Evolutionary conservation across 1,140 invertebrate genomes (phyloP).

Genomic region (Archivesica marissinica): DNA sequence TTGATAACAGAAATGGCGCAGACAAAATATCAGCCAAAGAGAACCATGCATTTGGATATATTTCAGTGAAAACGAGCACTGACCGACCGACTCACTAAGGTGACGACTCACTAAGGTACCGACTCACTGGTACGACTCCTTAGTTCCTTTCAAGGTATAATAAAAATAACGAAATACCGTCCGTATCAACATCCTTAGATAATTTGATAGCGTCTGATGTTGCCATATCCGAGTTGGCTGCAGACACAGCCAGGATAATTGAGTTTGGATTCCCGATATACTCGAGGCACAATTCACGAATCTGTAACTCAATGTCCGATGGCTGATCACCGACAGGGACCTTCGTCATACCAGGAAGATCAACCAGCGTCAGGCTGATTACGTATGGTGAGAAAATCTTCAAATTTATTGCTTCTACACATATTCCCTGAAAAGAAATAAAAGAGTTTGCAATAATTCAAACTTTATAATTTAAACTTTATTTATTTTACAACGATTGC

Average conservation of each 20-base stretch:
- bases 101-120: too few relatives aligned
- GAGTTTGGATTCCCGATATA: slow-evolving; percentile 87
- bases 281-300: slow-evolving; percentile 85
- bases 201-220: slow-evolving; percentile 84
- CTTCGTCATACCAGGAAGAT: slow-evolving; percentile 99
- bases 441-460: too few relatives aligned
- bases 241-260: slow-evolving; percentile 86
- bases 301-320: slow-evolving; percentile 86
- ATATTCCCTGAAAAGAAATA: slow-evolving; percentile 90
- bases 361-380: slow-evolving; percentile 98
- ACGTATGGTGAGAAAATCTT: slow-evolving; percentile 97
- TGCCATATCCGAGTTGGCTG: slow-evolving; percentile 84
- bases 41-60: too few relatives aligned
- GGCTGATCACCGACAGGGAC: slow-evolving; percentile 89
- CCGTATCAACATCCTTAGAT: slow-evolving; percentile 83
- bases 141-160: too few relatives aligned
- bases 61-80: too few relatives aligned
- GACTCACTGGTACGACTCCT: too few relatives aligned
- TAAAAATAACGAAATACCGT: too few relatives aligned
- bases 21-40: too few relatives aligned
- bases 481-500: too few relatives aligned
- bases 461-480: too few relatives aligned
- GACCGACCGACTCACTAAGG: too few relatives aligned
- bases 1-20: too few relatives aligned
- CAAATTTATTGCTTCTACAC: slow-evolving; percentile 96